These are phyloP conservation scores for Camptogramma bilineatum DNA, from an alignment of 2,888 invertebrate species.

Conservation along the genomic window DNA sequence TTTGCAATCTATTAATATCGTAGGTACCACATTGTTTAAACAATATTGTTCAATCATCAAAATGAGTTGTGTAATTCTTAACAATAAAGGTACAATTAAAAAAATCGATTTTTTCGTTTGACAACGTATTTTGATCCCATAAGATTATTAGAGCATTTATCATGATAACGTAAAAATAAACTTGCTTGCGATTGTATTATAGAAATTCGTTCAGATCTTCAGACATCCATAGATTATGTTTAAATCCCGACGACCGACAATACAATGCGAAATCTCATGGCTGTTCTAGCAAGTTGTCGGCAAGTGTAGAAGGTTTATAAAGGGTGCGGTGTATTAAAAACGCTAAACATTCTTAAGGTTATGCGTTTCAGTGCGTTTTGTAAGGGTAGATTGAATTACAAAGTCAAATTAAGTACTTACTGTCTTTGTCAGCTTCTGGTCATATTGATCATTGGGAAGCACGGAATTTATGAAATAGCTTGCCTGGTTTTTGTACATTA, in stretches of 20 bases:
- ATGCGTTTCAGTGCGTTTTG: constrained; percentile 64
- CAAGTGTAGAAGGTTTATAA: constrained; percentile 10
- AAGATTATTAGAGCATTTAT: no score
- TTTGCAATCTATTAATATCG: no score
- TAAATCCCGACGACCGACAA: background rate
- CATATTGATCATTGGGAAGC: background rate
- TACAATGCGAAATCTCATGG: background rate
- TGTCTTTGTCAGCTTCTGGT: constrained; percentile 8
- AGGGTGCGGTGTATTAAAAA: constrained; percentile 82
- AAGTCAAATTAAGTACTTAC: constrained; percentile 18
- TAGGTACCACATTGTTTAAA: no score
- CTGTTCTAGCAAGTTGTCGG: background rate
- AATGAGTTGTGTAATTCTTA: no score
- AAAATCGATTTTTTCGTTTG: no score
- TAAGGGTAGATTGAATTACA: constrained; percentile 45
- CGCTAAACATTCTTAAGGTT: constrained; percentile 82
- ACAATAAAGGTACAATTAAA: no score
- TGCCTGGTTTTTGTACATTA: background rate
- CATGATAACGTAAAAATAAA: no score
- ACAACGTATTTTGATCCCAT: no score
- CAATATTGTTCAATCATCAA: no score
- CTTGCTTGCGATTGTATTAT: no score
- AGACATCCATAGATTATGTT: background rate
- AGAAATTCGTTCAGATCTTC: no score
- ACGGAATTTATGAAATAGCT: background rate